Evolutionary conservation across 2,888 invertebrate genomes (phyloP).

Genomic region (Hedychridium roseum): DNA sequence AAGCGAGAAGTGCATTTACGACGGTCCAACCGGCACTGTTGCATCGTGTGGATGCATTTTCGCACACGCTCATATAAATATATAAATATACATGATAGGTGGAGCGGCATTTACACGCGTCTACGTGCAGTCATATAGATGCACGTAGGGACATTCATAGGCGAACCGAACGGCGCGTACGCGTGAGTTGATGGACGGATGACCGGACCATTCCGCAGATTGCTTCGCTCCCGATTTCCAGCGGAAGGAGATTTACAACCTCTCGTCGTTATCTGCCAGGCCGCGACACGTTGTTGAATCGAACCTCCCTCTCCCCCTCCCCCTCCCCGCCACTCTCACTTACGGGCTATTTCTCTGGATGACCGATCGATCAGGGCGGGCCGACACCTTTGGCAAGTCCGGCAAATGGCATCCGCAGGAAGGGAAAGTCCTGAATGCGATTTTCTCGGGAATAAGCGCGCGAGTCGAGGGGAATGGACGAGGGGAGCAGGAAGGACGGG

Average conservation of each 20-base stretch:
- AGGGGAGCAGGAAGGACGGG: too few relatives aligned
- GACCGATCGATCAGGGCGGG: too few relatives aligned
- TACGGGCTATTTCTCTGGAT: too few relatives aligned
- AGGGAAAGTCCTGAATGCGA: too few relatives aligned
- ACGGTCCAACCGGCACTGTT: constrained; percentile 11
- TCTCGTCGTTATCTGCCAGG: constrained; percentile 56
- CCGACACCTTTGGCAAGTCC: too few relatives aligned
- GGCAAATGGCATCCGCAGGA: too few relatives aligned
- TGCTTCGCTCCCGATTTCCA: constrained; percentile 59
- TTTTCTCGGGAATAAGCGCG: too few relatives aligned
- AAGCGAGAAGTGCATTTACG: background rate
- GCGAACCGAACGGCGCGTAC: constrained; percentile 25
- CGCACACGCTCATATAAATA: constrained; percentile 22
- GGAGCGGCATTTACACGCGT: constrained; percentile 28
- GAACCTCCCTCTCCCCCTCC: too few relatives aligned
- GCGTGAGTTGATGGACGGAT: constrained; percentile 61
- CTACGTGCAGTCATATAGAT: background rate
- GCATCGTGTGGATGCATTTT: constrained; percentile 8
- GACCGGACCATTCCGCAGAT: constrained; percentile 63
- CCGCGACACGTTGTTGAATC: too few relatives aligned
- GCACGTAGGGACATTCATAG: constrained; percentile 20
- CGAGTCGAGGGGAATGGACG: too few relatives aligned
- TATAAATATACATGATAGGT: constrained; percentile 46
- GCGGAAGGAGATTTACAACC: constrained; percentile 61
- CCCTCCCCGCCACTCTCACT: too few relatives aligned